Percentiles rank a stretch among this genome's conserved stretches.
Conservation (phyloP, 2,888 invertebrate genomes). For the Xanthia icteritia region DNA sequence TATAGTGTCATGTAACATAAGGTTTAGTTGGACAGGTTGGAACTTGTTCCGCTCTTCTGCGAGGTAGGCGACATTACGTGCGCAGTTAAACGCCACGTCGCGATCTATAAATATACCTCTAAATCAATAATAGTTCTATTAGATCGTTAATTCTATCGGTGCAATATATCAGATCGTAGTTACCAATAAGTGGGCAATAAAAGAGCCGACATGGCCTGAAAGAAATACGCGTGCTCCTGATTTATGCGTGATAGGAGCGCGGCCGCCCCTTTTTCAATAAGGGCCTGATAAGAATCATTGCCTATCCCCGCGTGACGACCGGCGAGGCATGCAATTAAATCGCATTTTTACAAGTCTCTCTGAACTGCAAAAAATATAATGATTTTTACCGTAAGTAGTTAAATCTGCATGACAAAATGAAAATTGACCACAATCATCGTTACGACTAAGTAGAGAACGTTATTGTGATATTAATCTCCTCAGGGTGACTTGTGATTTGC, state of each 20-base stretch:
- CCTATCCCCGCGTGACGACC: conserved; percentile 77
- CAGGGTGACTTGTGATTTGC: background rate
- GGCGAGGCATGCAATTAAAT: conserved; percentile 85
- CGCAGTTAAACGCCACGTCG: background rate
- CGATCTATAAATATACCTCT: conserved; percentile 23
- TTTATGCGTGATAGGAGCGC: conserved; percentile 87
- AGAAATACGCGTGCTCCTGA: conserved; percentile 83
- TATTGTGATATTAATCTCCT: background rate
- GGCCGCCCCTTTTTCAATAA: conserved; percentile 87
- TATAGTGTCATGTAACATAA: too few relatives aligned
- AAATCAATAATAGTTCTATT: conserved; percentile 58
- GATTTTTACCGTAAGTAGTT: background rate
- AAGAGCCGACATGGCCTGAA: conserved; percentile 77
- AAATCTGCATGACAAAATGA: background rate
- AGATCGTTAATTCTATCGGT: conserved; percentile 60
- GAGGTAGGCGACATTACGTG: background rate
- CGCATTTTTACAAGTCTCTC: conserved; percentile 65
- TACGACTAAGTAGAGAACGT: background rate
- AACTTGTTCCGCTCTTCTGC: background rate
- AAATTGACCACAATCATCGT: background rate
- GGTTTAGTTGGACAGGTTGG: too few relatives aligned
- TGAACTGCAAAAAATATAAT: conserved; percentile 29
- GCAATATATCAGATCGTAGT: conserved; percentile 77
- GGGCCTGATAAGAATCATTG: conserved; percentile 87
- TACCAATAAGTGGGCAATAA: conserved; percentile 87